Evolutionary conservation across 1,140 invertebrate genomes (phyloP), one percentile per base, ranked within the genome.

Genomic region (Drosophila ananassae): DNA sequence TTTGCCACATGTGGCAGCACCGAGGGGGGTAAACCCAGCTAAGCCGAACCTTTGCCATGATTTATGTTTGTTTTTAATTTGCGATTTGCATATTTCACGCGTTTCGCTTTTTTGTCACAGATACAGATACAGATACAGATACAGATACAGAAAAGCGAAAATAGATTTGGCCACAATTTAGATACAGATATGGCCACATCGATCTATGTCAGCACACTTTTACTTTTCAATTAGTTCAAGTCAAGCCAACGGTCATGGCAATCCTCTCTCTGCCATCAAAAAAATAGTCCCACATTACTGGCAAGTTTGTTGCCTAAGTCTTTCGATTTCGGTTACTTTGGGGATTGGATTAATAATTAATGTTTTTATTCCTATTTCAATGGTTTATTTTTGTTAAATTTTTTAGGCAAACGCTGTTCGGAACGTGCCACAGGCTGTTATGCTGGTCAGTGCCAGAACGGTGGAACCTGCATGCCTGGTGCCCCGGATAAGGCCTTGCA

Each of bases 391-490:
- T 55, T 28, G 4, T 3, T 58, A 2, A 12, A 13, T 30, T 13
- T 51, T 22, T n/a, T 44, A 66, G 91, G 91, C 54, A 92, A 92
- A 69, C 90, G 77, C 25, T 92, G 91, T 53, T 91, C 90, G 30
- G 91, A 92, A 24, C 80, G 91, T 12, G 81, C 90, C 30, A 92
- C 91, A 1, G 81, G 81, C 13, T 92, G 91, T 24, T 92, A 89
- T 72, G 71, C 79, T 5, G 91, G 91, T 9, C 91, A 92, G 9
- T 97, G 96, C 82, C 93, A 94, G 66, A 96, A 97, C 77, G 95
- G 95, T 5, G 95, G 95, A 7, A 96, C 95, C 9, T 97, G 96
- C 90, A 94, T 96, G 67, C 83, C 80, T 0, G 83, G 89, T 2
- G 58, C 84, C 3, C 64, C 80, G 22, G 87, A 79, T 39, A 91